phyloP scores from a whole-genome alignment of 2,797 vertebrate genomes.

The Oryzias sinensis region DNA sequence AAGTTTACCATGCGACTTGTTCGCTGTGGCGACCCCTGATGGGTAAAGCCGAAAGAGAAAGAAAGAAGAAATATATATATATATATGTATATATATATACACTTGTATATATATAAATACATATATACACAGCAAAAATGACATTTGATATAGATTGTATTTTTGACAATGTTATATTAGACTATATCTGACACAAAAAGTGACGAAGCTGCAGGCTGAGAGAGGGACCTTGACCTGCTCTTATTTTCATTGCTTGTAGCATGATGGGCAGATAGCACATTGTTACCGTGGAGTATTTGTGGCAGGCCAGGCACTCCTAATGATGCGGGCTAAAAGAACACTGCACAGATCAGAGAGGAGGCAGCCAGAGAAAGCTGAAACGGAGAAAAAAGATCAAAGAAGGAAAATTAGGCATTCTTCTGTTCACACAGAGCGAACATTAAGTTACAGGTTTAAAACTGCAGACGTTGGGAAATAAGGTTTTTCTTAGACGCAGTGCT shows the following conservation, averaged over 20 bases:
- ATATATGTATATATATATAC: no score
- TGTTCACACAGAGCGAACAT: neutral
- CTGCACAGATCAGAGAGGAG: conserved; percentile 37
- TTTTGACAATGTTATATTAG: conserved; percentile 12
- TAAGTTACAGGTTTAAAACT: neutral
- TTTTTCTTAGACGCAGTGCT: neutral
- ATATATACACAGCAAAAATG: no score
- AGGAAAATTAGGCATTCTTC: conserved; percentile 3
- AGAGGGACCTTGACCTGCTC: conserved; percentile 37
- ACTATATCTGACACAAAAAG: conserved; percentile 16
- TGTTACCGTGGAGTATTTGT: conserved; percentile 35
- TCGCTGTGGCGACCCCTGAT: no score
- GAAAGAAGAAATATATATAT: no score
- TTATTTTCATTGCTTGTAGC: conserved; percentile 17
- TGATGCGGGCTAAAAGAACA: conserved; percentile 38
- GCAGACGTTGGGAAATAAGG: neutral
- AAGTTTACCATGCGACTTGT: no score
- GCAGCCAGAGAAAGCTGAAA: neutral
- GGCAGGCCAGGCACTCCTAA: conserved; percentile 29
- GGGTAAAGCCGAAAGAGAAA: no score
- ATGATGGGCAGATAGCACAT: conserved; percentile 32
- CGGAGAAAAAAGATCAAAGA: neutral
- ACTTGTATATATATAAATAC: no score
- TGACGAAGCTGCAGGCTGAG: conserved; percentile 32
- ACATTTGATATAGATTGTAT: no score